Base-by-base conservation (phyloP, 30 jellyfish, hydroid and myxozoan genomes). In the Pelagia noctiluca region DNA sequence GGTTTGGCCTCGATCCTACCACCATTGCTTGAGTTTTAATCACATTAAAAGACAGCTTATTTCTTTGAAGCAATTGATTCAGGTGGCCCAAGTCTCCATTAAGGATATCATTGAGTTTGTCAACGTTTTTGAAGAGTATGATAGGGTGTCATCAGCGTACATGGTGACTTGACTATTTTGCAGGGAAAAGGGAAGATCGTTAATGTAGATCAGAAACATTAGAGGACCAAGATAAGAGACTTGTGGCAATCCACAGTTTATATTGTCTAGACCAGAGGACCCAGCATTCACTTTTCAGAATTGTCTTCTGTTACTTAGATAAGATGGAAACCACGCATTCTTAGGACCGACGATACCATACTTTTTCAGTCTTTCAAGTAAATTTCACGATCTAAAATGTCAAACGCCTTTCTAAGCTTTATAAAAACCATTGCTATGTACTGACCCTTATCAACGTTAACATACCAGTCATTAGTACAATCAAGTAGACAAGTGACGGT, bases 141-240 rank as follows among this genome's bases (percentile, higher is more conserved):
- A 34, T 16, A 78, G n/a, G 70, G 35, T 62, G 19, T 54, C 84
- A 78, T 78, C 86, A 7, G 81, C 86, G 60, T 78, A 37, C 89
- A 78, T 78, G 67, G 47, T 35, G 32, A 78, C 24, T 22, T 57
- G 29, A 35, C 89, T 47, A 61, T 35, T 64, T 78, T 78, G 60
- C 31, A 78, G 70, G 26, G 47, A 22, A 22, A 78, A 63, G 5
- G 35, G 80, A 22, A 78, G 76, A 78, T 78, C 89, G 62, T 78
- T 78, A 47, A 78, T 22, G 69, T 31, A 78, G 68, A 57, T 78
- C 30, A 33, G 63, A 65, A 80, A 63, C 37, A 46, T 61, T 23
- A 80, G 90, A 62, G 85, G 85, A 30, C 90, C 82, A 29, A 78
- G 37, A 54, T 22, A 42, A 7, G 90, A 63, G 24, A 84, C 90